Evolutionary conservation across 2,888 invertebrate genomes (phyloP), one percentile per base, ranked within the genome.

Genomic region (Digitonthophagus gazella): DNA sequence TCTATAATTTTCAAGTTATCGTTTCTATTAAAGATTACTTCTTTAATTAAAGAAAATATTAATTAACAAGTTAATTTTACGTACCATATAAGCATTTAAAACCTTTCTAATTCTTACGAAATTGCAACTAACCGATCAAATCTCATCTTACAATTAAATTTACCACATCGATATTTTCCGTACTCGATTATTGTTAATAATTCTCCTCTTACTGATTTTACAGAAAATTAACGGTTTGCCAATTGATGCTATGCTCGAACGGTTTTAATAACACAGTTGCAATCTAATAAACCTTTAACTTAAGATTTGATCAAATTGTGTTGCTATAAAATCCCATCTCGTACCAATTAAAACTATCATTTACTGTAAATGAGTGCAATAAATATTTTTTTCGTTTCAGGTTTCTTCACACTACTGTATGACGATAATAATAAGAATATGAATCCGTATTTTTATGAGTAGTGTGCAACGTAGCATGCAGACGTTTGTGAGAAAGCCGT

Each of bases 121-220:
- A 20, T 11, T 15, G 11, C 18, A 58, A 19, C 16, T 58, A 11
- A 18, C 58, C n/a, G 58, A 20, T 4, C 58, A 5, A 14, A 58
- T 58, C 15, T 22, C 14, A 28, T 55, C n/a, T n/a, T 15, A 11
- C 14, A 18, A 20, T 14, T 6, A 14, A 18, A 65, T 65, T 54
- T 68, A 68, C 65, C 58, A 57, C 58, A 28, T 54, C 65, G 54
- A 15, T 28, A 15, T 58, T 44, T 44, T 56, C 58, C n/a, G 44
- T 64, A 58, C 22, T 58, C 1, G 28, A 5, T 44, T 44, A 44
- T 44, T 44, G 28, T 44, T 44, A 6, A 44, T 44, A 44, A 44
- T 44, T 44, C 28, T 44, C 11, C 6, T 44, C n/a, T 44, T 44
- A 44, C 6, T 11, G 28, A 44, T 44, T 44, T 8, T 44, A 44